phyloP scores from a whole-genome alignment of 2,113 vertebrate genomes.

The Prunella fulvescens region DNA sequence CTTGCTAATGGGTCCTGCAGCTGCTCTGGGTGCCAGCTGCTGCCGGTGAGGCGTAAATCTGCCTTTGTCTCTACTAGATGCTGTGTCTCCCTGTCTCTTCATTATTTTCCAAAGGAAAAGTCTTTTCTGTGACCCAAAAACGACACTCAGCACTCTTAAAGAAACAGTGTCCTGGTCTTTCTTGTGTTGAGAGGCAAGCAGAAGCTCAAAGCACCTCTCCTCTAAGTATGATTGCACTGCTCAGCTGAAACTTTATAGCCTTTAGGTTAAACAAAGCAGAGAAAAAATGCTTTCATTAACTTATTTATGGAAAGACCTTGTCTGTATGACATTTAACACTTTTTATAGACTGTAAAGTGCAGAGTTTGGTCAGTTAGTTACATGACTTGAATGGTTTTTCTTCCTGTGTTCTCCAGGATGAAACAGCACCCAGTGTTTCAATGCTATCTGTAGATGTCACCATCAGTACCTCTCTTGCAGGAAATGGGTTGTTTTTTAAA shows the following conservation, averaged over 20 bases:
- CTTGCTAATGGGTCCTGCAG: background rate
- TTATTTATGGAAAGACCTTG: slow-evolving; percentile 36
- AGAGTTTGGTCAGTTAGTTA: slow-evolving; percentile 31
- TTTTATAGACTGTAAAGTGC: slow-evolving; percentile 43
- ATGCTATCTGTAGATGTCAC: background rate
- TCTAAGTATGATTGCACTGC: background rate
- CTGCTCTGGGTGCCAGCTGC: background rate
- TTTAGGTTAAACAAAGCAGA: slow-evolving; percentile 10
- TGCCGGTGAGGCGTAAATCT: background rate
- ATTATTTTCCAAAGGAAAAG: background rate
- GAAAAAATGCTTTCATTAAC: slow-evolving; percentile 22
- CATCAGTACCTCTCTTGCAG: background rate
- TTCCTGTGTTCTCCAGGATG: background rate
- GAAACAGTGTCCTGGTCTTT: background rate
- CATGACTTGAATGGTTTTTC: background rate
- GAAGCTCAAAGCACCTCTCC: background rate
- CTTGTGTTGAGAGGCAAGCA: background rate
- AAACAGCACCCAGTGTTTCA: background rate
- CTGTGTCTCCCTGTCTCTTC: background rate
- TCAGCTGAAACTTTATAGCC: slow-evolving; percentile 22
- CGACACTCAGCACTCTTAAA: background rate
- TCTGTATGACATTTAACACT: slow-evolving; percentile 13
- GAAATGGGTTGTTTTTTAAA: background rate
- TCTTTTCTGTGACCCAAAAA: background rate
- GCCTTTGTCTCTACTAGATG: background rate